These are phyloP conservation scores for Cygnus buccinator DNA, from an alignment of 2,113 vertebrate genomes.

Conservation along the genomic window DNA sequence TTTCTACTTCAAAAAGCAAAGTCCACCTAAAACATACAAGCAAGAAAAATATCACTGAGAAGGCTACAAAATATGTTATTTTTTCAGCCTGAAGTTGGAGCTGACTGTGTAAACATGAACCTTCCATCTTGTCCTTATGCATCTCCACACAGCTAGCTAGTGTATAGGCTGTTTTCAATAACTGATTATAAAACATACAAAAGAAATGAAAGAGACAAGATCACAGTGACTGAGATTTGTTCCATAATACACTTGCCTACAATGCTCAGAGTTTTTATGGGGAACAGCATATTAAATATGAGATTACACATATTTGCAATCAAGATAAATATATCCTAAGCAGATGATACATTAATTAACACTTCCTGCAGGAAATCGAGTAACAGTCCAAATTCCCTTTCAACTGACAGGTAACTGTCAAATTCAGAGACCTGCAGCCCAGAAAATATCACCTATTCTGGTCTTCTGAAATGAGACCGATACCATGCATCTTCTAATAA, in stretches of 20 bases:
- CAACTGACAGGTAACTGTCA: not conserved
- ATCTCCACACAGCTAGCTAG: not conserved
- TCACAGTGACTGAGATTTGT: not conserved
- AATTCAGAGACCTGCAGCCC: not conserved
- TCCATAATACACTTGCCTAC: not conserved
- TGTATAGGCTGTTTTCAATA: not conserved
- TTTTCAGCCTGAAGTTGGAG: not conserved
- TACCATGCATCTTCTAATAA: not conserved
- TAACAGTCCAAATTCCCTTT: not conserved
- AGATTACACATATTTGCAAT: not conserved
- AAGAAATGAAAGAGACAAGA: not conserved
- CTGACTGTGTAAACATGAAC: not conserved
- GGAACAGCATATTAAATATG: not conserved
- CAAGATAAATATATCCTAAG: not conserved
- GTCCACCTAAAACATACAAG: not conserved
- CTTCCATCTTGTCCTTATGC: not conserved
- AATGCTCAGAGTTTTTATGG: not conserved
- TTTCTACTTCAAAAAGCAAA: not conserved
- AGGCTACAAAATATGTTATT: rapidly evolving
- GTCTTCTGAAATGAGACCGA: not conserved
- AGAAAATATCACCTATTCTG: not conserved
- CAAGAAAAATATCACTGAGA: not conserved
- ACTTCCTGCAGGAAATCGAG: not conserved
- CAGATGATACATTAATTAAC: not conserved
- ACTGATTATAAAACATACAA: not conserved